Evolutionary conservation across 2,888 invertebrate genomes (phyloP).

Genomic region (Camptogramma bilineatum): DNA sequence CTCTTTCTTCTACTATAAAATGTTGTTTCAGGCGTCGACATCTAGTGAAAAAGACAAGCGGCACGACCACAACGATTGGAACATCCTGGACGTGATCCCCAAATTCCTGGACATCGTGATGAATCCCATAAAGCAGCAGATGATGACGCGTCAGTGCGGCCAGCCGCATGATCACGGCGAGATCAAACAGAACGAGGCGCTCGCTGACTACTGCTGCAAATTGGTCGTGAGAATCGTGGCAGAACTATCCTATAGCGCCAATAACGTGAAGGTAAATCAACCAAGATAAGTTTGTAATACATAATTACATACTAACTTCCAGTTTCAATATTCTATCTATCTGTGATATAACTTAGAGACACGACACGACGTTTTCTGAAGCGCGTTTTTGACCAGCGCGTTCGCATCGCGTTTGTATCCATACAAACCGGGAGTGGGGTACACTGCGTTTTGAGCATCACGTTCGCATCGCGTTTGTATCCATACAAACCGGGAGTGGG

Average conservation of each 20-base stretch:
- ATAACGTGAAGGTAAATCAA: constrained; percentile 60
- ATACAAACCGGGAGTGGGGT: no score
- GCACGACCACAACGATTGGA: constrained; percentile 80
- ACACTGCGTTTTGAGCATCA: no score
- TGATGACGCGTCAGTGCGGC: constrained; percentile 79
- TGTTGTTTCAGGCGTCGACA: constrained; percentile 53
- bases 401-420: no score
- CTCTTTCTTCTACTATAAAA: neutral
- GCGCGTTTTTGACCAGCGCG: no score
- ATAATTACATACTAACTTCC: no score
- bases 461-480: no score
- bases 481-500: no score
- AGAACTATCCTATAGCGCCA: constrained; percentile 87
- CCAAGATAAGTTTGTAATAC: neutral
- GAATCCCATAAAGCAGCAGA: constrained; percentile 88
- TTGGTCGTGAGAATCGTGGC: constrained; percentile 93
- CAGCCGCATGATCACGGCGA: constrained; percentile 78
- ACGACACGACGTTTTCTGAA: no score
- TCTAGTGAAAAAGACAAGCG: constrained; percentile 52
- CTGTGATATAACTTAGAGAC: no score
- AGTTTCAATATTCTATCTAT: no score
- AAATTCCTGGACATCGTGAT: constrained; percentile 92
- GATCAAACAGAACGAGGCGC: constrained; percentile 83
- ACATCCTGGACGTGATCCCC: constrained; percentile 93
- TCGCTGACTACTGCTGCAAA: constrained; percentile 90